phyloP scores from a whole-genome alignment of 2,888 invertebrate genomes.

The Tyria jacobaeae region DNA sequence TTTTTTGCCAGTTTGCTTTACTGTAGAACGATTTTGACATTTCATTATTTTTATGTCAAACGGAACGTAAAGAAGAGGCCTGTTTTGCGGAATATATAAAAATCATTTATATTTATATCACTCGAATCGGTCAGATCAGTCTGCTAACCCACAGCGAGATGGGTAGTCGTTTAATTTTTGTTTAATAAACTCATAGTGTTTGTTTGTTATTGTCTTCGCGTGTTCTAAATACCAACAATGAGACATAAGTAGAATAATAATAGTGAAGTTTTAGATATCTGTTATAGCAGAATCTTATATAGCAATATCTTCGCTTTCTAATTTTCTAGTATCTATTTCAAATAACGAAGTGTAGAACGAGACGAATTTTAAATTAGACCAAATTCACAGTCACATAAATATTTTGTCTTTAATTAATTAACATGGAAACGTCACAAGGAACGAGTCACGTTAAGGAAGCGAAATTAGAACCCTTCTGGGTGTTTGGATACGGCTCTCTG shows the following conservation, averaged over 20 bases:
- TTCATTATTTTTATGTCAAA: slow-evolving; percentile 30
- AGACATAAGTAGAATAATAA: slow-evolving; percentile 69
- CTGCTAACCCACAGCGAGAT: slow-evolving; percentile 55
- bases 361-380: slow-evolving; percentile 27
- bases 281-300: slow-evolving; percentile 61
- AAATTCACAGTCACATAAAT: slow-evolving; percentile 36
- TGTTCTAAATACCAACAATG: slow-evolving; percentile 67
- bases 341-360: slow-evolving; percentile 46
- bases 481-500: slow-evolving; percentile 98
- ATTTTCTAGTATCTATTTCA: slow-evolving; percentile 58
- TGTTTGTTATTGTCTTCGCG: slow-evolving; percentile 61
- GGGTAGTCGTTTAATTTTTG: slow-evolving; percentile 53
- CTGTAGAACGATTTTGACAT: slow-evolving; percentile 9
- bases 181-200: slow-evolving; percentile 52
- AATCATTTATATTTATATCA: slow-evolving; percentile 37
- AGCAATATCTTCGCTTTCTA: slow-evolving; percentile 55
- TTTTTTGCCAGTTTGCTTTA: too few relatives aligned
- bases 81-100: slow-evolving; percentile 39
- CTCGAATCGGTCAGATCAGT: too few relatives aligned
- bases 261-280: slow-evolving; percentile 58
- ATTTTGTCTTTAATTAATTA: slow-evolving; percentile 27
- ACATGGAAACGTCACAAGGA: slow-evolving; percentile 34
- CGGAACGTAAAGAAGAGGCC: slow-evolving; percentile 52
- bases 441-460: slow-evolving; percentile 46
- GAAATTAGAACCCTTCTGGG: slow-evolving; percentile 89